phyloP scores from a whole-genome alignment of 2,797 vertebrate species.

The Hephaestus fuliginosus region DNA sequence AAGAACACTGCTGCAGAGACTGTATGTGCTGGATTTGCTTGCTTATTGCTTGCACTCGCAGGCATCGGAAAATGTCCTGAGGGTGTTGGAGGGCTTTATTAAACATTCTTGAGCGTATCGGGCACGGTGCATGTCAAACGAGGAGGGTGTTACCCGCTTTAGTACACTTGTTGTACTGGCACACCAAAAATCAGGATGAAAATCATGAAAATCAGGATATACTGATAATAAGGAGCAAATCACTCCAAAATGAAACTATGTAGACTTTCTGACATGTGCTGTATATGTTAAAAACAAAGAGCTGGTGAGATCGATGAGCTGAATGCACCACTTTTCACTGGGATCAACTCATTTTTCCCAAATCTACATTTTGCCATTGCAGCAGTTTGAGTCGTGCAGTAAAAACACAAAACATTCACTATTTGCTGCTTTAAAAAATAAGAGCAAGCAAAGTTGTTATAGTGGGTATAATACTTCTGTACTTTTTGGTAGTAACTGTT shows the following conservation, averaged over 20 bases:
- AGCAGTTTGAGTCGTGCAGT: not conserved
- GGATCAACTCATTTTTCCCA: no score
- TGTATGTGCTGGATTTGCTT: not conserved
- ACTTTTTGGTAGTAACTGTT: not conserved
- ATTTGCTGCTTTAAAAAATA: no score
- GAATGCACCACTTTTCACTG: not conserved
- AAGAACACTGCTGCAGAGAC: slow-evolving; percentile 2
- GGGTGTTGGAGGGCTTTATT: slow-evolving; percentile 20
- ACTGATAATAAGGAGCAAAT: not conserved
- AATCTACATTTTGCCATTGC: not conserved
- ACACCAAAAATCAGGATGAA: not conserved
- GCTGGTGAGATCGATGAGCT: not conserved
- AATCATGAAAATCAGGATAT: not conserved
- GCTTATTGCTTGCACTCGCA: slow-evolving; percentile 6
- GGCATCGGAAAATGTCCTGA: slow-evolving; percentile 16
- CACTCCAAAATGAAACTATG: not conserved
- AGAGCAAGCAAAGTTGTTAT: no score
- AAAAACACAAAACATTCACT: no score
- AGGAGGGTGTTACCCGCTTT: not conserved
- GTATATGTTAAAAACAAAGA: not conserved
- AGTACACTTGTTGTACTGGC: not conserved
- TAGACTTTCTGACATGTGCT: no score
- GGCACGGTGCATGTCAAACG: not conserved
- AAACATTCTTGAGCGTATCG: slow-evolving; percentile 6
- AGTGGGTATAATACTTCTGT: no score